phyloP scores from a whole-genome alignment of 2,797 vertebrate genomes.

The Brachyalestes nurse region DNA sequence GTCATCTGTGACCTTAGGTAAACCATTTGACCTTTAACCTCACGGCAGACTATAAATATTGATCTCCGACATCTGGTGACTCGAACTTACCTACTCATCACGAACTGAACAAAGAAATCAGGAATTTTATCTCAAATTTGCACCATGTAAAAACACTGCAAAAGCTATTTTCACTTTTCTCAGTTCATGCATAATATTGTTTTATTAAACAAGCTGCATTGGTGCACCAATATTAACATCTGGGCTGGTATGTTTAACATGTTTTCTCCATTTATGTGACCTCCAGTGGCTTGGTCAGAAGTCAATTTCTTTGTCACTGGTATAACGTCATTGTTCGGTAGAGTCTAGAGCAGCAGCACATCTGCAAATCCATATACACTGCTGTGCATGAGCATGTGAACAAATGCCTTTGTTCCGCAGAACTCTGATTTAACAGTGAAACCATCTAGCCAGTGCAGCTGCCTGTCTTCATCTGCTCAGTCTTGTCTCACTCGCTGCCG shows the following conservation, averaged over 20 bases:
- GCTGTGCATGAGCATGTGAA: not conserved
- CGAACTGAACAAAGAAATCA: not conserved
- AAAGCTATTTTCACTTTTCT: not conserved
- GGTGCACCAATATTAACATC: not conserved
- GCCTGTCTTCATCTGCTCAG: not conserved
- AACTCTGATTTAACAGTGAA: slow-evolving; percentile 13
- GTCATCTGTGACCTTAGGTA: slow-evolving; percentile 31
- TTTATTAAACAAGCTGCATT: not conserved
- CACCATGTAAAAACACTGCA: slow-evolving; percentile 3
- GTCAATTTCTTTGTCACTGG: not conserved
- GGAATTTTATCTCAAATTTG: not conserved
- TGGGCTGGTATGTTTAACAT: not conserved
- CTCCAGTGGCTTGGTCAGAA: slow-evolving; percentile 4
- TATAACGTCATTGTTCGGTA: not conserved
- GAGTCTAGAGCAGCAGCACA: not conserved
- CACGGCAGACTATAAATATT: not conserved
- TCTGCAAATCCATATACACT: not conserved
- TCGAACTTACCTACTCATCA: slow-evolving; percentile 36
- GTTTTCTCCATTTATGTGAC: slow-evolving; percentile 3
- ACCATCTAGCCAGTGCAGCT: slow-evolving; percentile 7
- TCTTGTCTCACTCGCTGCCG: not conserved
- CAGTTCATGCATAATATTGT: not conserved
- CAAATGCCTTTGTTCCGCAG: not conserved
- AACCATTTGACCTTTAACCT: slow-evolving; percentile 15
- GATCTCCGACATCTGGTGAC: slow-evolving; percentile 1